Evolutionary conservation across 2,888 invertebrate species (phyloP), one percentile per base, ranked within the genome.

Genomic region (Phortica okadai): DNA sequence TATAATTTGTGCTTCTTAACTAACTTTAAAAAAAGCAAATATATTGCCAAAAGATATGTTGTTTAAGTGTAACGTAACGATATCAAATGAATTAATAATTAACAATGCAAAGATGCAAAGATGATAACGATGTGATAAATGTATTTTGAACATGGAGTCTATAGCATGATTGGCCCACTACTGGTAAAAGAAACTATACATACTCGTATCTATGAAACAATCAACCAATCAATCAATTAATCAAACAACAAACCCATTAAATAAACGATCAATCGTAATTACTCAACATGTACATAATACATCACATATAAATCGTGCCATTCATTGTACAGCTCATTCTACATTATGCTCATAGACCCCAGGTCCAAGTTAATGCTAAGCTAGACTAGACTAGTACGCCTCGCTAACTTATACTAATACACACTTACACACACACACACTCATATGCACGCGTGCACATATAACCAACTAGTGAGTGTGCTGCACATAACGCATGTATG

Each of bases 161-260:
- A 83, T 82, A 90, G 90, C 91, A 90, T 91, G 91, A 90, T 90
- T 90, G 90, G 91, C 91, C 90, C 90, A 90, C 91, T 90, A 90
- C 90, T 90, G 90, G 90, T 90, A 90, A 90, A 87, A 83, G 45
- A 81, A 81, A 79, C 64, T 67, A 74, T 74, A 74, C 75, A 81
- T 50, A 50, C 50, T 66, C 62, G 70, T 70, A 44, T 59, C 25
- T 21, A 59, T 62, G 10, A 62, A 62, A 25, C 44, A 25, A 58
- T 56, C 64, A 78, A 79, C 76, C 76, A 66, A 62, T 62, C 16
- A n/a, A 62, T 62, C 62, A 6, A 62, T 62, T 21, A 25, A 62
- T 62, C 16, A 62, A 62, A 16, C 62, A 62, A 25, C 21, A 3
- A 21, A 16, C 16, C 59, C 62, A 62, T 16, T 62, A 10, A 62